phyloP scores from a whole-genome alignment of 2,888 invertebrate species.

The Lycocerus yunnanus region DNA sequence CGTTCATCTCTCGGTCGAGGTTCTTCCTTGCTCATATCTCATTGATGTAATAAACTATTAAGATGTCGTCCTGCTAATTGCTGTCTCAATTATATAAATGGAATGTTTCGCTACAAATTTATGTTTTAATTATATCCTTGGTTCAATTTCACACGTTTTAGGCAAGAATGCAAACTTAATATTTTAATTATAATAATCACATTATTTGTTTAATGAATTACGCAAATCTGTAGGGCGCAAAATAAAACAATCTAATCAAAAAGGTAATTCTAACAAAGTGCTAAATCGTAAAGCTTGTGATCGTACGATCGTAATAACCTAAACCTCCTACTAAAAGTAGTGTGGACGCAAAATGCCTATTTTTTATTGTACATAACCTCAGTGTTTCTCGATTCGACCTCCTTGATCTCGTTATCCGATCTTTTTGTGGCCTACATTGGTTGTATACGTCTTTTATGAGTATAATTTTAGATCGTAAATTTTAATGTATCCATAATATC shows the following conservation, averaged over 20 bases:
- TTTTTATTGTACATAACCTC: slow-evolving; percentile 40
- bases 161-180: not conserved
- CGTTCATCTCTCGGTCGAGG: not conserved
- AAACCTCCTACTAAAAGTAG: slow-evolving; percentile 32
- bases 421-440: slow-evolving; percentile 35
- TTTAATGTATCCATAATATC: slow-evolving; percentile 35
- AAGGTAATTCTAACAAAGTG: slow-evolving; percentile 23
- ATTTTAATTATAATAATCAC: not conserved
- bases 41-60: not conserved
- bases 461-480: slow-evolving; percentile 34
- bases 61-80: not conserved
- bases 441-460: slow-evolving; percentile 32
- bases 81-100: not conserved
- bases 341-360: slow-evolving; percentile 30
- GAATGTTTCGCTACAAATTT: not conserved
- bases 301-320: slow-evolving; percentile 20
- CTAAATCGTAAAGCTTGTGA: slow-evolving; percentile 15
- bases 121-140: not conserved
- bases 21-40: not conserved
- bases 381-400: slow-evolving; percentile 38
- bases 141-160: not conserved
- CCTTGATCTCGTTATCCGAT: slow-evolving; percentile 41
- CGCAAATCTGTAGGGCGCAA: not conserved
- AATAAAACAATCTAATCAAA: not conserved
- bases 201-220: not conserved